Base-by-base conservation (phyloP, 2,888 invertebrate genomes). In the Coenonympha glycerion region DNA sequence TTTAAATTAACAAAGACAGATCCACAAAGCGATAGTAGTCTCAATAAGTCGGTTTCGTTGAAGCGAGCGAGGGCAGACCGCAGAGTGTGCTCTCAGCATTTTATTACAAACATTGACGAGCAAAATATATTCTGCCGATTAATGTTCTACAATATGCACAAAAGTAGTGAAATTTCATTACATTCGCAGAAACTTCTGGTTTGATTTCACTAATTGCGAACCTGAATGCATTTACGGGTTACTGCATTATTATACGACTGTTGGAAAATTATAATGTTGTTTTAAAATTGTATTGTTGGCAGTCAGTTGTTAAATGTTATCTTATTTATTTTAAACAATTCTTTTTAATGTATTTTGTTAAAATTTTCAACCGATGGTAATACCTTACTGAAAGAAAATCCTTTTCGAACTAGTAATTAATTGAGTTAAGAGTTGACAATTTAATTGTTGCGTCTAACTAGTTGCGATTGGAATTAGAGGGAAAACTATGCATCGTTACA, bases 51-150 rank as follows among this genome's bases (percentile, higher is more conserved):
- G 31, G 8, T 9, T 16, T 16, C 16, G 13, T 31, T 8, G 15
- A 2, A 11, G 51, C 56, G 44, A 54, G 53, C 39, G 16, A 8
- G 15, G 58, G 53, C 33, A 48, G 53, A 62, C 65, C 63, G 53
- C 66, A 62, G 55, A 62, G 62, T 60, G 53, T 60, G 58, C 51
- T 57, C 51, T 57, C 60, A 52, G 68, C 66, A 65, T 74, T 74
- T 71, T 68, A 76, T 76, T 76, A 74, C 68, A 60, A 68, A 69
- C 64, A 79, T 79, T 75, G 79, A 76, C 75, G 73, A 65, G 64
- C 70, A 24, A 68, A n/a, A n/a, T n/a, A 66, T 68, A 69, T 70
- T 69, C 71, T 71, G 66, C 65, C 65, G 69, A 72, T 77, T 71
- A 73, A 76, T 71, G 66, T 65, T 68, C 69, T 64, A 65, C 64